Evolutionary conservation across 2,113 vertebrate genomes (phyloP).

Genomic region (Chitala chitala): DNA sequence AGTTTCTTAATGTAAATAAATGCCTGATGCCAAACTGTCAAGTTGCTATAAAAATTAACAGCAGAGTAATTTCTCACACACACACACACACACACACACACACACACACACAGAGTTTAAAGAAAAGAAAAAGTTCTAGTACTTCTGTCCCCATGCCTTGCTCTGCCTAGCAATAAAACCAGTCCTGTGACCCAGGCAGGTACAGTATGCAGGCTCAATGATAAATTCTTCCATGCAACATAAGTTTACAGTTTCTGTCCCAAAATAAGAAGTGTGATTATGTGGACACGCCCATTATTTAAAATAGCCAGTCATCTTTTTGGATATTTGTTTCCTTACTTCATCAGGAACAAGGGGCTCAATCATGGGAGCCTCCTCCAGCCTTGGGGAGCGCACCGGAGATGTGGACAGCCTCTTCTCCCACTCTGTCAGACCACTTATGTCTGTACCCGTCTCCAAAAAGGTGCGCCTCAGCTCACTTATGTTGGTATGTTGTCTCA

Average conservation of each 20-base stretch:
- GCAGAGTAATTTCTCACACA: neutral
- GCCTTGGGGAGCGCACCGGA: constrained; percentile 71
- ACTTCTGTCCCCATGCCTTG: too few species aligned
- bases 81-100: neutral
- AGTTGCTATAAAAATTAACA: neutral
- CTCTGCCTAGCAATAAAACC: too few species aligned
- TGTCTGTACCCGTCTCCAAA: constrained; percentile 77
- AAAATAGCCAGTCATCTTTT: neutral
- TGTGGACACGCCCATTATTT: neutral
- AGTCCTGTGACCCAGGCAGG: too few species aligned
- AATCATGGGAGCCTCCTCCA: constrained; percentile 91
- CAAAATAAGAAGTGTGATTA: too few species aligned
- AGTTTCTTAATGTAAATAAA: too few species aligned
- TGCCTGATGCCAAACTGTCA: too few species aligned
- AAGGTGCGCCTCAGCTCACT: constrained; percentile 89
- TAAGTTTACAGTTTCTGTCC: too few species aligned
- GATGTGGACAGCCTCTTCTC: constrained; percentile 90
- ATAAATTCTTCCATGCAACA: too few species aligned
- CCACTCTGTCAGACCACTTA: constrained; percentile 77
- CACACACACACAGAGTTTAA: constrained; percentile 3
- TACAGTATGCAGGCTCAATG: too few species aligned
- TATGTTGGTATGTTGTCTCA: constrained; percentile 83
- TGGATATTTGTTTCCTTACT: constrained; percentile 53
- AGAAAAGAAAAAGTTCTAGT: too few species aligned
- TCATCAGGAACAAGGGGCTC: constrained; percentile 88